Evolutionary conservation across 2,797 vertebrate species (phyloP), one percentile per base, ranked within the genome.

Genomic region (Lates japonicus): DNA sequence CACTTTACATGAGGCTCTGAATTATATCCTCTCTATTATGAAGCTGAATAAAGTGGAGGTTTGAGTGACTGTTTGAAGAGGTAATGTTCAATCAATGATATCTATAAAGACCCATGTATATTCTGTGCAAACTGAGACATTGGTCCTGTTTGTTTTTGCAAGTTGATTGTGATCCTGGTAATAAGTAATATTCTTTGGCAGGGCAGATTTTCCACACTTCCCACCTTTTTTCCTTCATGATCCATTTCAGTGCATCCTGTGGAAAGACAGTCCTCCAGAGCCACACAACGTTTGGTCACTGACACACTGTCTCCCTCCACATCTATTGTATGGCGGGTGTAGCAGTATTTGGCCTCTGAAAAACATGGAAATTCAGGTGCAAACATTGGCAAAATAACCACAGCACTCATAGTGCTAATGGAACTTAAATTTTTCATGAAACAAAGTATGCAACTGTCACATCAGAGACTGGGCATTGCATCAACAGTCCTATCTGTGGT

Each of bases 281-380:
- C 68, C 3, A 93, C 96, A 0, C 97, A 98, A 52, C 96, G 95
- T 71, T 98, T 98, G 29, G 96, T 97, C 80, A 98, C 97, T 0
- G 95, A 96, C 1, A 96, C 79, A 0, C 96, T 97, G 64, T 94
- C 95, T 22, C 96, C 97, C 0, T 90, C 91, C 58, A 87, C 84
- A 83, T 94, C 93, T 95, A 97, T 95, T 16, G 87, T 92, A 76
- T 98, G 97, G 52, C 92, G 94, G 48, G 96, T 96, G 58, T 94
- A 97, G 90, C 96, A 97, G 76, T 97, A 97, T 83, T 92, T 93
- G 46, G 95, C 95, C 19, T 95, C 97, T 98, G 74, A 52, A 55
- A 41, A 19, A 82, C 55, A 64, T 19, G 20, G 13, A 48, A 16
- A 70, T 10, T 29, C 48, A 70, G 33, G 41, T 8, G 9, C 37